phyloP scores from a whole-genome alignment of 2,888 invertebrate species.

The Erebia aethiops region DNA sequence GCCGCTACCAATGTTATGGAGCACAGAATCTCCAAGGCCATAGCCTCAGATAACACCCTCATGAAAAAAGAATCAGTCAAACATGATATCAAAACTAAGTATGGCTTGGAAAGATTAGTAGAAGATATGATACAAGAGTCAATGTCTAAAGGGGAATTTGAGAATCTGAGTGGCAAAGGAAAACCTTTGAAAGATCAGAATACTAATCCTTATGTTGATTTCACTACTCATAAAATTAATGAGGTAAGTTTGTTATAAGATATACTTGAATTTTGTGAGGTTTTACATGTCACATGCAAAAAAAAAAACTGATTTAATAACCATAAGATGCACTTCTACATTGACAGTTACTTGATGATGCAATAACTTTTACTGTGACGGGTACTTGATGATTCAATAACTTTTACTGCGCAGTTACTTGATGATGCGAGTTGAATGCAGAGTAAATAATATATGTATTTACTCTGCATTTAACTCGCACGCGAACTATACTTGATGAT shows the following conservation, averaged over 20 bases:
- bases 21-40: slow-evolving; percentile 85
- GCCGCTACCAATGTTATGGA: slow-evolving; percentile 86
- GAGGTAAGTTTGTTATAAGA: slow-evolving; percentile 75
- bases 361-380: too few species aligned
- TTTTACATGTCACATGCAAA: too few species aligned
- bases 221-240: slow-evolving; percentile 93
- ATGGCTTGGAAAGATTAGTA: slow-evolving; percentile 93
- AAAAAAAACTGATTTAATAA: too few species aligned
- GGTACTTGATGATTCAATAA: too few species aligned
- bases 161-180: slow-evolving; percentile 91
- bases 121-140: slow-evolving; percentile 96
- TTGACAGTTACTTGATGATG: too few species aligned
- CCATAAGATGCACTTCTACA: too few species aligned
- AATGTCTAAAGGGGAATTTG: slow-evolving; percentile 94
- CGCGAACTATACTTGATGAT: too few species aligned
- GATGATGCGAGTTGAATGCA: too few species aligned
- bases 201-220: slow-evolving; percentile 93
- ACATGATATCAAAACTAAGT: slow-evolving; percentile 90
- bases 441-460: too few species aligned
- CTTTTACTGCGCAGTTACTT: too few species aligned
- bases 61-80: slow-evolving; percentile 85
- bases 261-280: not conserved
- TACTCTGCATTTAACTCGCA: too few species aligned
- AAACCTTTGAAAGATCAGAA: slow-evolving; percentile 89
- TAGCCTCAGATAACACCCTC: slow-evolving; percentile 84